Conservation (phyloP, 2,797 vertebrate species). For the Sitta carolinensis region DNA sequence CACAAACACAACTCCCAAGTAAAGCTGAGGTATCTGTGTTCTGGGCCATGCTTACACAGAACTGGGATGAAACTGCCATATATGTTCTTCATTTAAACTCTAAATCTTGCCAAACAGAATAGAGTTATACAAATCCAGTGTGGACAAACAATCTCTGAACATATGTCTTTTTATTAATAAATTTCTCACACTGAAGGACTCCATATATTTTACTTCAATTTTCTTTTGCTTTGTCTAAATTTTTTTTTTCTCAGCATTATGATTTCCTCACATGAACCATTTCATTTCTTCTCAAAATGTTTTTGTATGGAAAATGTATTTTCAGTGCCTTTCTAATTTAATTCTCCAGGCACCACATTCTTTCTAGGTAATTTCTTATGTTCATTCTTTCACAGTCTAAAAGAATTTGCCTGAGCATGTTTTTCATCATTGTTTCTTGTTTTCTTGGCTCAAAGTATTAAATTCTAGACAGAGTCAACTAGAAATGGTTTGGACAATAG, state of each 20-base stretch:
- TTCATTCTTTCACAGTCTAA: conserved; percentile 11
- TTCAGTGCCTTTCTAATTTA: conserved; percentile 22
- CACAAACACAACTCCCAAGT: not conserved
- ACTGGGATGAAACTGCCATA: not conserved
- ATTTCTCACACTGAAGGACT: not conserved
- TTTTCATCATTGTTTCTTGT: conserved; percentile 30
- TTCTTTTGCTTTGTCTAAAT: conserved; percentile 19
- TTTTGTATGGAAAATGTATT: conserved; percentile 15
- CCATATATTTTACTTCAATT: not conserved
- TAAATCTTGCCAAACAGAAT: not conserved
- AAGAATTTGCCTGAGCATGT: conserved; percentile 50
- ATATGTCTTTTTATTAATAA: conserved; percentile 6
- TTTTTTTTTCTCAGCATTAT: not conserved
- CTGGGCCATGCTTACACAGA: not conserved
- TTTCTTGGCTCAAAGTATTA: conserved; percentile 43
- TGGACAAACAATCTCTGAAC: not conserved
- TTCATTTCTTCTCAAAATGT: conserved; percentile 33
- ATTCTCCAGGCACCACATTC: conserved; percentile 19
- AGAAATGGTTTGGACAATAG: conserved; percentile 24
- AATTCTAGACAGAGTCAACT: not conserved
- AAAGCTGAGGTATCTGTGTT: not conserved
- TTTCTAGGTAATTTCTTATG: conserved; percentile 18
- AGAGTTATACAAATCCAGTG: not conserved
- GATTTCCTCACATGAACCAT: not conserved
- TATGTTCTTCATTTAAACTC: not conserved